Evolutionary conservation across 35 echinoderm and acorn worm genomes (phyloP).

Genomic region (Hemicentrotus pulcherrimus): DNA sequence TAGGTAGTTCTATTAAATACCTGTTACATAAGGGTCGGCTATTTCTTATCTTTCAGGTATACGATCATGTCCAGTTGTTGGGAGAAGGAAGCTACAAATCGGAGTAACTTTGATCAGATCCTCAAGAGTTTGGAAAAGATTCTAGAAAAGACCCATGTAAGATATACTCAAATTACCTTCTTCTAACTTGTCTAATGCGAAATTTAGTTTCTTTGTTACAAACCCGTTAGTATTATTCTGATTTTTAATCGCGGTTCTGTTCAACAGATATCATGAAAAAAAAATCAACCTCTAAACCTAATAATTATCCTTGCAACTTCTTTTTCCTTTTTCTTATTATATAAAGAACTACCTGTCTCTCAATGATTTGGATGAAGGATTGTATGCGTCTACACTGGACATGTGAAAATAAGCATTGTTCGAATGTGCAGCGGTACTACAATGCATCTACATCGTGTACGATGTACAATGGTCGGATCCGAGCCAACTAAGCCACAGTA

Average conservation of each 20-base stretch:
- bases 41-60: not conserved
- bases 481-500: no score
- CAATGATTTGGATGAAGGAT: not conserved
- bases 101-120: not conserved
- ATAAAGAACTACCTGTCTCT: not conserved
- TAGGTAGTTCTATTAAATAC: no score
- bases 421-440: no score
- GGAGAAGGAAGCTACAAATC: not conserved
- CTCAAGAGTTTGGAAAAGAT: not conserved
- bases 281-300: no score
- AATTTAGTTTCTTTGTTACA: no score
- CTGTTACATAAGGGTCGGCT: no score
- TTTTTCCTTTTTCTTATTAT: not conserved
- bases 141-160: not conserved
- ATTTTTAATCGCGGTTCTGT: no score
- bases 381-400: not conserved
- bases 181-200: no score
- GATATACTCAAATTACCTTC: not conserved
- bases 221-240: no score
- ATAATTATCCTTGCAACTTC: not conserved
- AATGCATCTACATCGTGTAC: no score
- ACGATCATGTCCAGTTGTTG: not conserved
- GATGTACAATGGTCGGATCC: no score
- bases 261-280: no score
- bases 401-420: not conserved